Percentiles rank a stretch among this genome's conserved stretches.
These are phyloP conservation scores for Iselma pallidipennis DNA, from an alignment of 2,888 invertebrate genomes.

Conservation along the genomic window DNA sequence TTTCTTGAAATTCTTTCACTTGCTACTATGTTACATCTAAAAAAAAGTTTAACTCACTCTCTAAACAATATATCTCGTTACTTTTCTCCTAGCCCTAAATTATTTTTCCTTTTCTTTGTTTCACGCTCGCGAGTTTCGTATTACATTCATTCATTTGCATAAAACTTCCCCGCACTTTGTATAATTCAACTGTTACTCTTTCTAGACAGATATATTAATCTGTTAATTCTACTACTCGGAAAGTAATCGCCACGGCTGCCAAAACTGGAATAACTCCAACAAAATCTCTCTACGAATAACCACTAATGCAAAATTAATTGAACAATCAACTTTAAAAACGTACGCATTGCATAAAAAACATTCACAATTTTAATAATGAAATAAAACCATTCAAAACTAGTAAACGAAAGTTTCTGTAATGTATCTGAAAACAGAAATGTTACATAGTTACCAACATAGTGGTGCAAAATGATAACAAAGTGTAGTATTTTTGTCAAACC, in stretches of 20 bases:
- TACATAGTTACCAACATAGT: conserved; percentile 3
- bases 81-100: conserved; percentile 32
- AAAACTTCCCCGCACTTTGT: conserved; percentile 26
- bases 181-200: conserved; percentile 16
- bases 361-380: background rate
- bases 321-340: background rate
- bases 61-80: conserved; percentile 24
- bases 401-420: background rate
- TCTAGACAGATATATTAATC: conserved; percentile 17
- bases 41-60: conserved; percentile 25
- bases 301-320: background rate
- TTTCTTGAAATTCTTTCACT: conserved; percentile 21
- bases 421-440: background rate
- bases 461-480: conserved; percentile 21
- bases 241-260: background rate
- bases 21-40: conserved; percentile 20
- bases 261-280: background rate
- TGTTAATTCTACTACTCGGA: conserved; percentile 8
- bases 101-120: conserved; percentile 38
- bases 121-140: conserved; percentile 34
- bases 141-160: conserved; percentile 39
- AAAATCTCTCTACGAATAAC: background rate
- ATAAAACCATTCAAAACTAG: background rate
- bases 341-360: background rate
- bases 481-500: conserved; percentile 22